Conservation (phyloP, 2,888 invertebrate species). For the Diaphora mendica region DNA sequence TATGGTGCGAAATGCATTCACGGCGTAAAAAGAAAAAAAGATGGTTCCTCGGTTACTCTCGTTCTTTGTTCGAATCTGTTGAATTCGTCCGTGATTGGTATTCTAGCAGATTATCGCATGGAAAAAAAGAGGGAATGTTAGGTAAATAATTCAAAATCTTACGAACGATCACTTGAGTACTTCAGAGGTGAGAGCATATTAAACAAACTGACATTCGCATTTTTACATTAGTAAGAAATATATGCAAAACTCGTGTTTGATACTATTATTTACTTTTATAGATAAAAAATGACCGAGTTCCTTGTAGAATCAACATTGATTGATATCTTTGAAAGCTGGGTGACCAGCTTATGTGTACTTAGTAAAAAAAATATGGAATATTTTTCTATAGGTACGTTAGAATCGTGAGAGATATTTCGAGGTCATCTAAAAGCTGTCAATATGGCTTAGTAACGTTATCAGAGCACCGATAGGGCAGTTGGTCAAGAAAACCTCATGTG, state of each 20-base stretch:
- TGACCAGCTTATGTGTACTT: not conserved
- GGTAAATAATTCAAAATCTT: not conserved
- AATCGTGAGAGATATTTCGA: slow-evolving; percentile 2
- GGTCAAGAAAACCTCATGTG: not conserved
- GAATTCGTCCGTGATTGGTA: no score
- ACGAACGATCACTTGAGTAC: not conserved
- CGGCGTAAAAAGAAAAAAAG: no score
- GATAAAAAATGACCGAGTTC: slow-evolving; percentile 10
- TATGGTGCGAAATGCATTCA: no score
- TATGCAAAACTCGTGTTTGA: slow-evolving; percentile 5
- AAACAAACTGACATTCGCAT: not conserved
- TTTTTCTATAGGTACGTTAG: not conserved
- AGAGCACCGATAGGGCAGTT: not conserved
- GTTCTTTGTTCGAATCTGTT: no score
- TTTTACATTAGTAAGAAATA: not conserved
- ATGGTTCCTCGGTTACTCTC: no score
- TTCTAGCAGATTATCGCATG: no score
- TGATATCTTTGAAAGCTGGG: slow-evolving; percentile 2
- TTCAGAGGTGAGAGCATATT: not conserved
- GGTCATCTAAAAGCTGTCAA: not conserved
- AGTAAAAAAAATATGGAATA: not conserved
- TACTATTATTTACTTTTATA: slow-evolving; percentile 2
- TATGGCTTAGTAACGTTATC: not conserved
- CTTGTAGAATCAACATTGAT: not conserved
- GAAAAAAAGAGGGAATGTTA: not conserved